Evolutionary conservation across 2,113 vertebrate genomes (phyloP).

Genomic region (Lampris megalopsis): DNA sequence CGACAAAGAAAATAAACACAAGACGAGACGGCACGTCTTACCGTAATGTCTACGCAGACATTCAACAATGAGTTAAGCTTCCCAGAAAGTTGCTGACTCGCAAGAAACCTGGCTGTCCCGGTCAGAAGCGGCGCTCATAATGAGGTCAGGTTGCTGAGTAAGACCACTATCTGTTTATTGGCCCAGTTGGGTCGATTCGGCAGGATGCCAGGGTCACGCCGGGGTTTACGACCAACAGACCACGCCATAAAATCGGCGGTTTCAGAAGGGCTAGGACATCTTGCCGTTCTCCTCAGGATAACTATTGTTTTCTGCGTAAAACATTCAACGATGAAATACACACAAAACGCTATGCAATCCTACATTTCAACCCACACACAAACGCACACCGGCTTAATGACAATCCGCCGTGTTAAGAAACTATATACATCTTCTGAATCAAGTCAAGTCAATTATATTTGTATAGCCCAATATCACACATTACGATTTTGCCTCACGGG

Average conservation of each 20-base stretch:
- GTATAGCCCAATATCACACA: no score
- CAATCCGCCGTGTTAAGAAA: no score
- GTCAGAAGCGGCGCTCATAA: constrained; percentile 31
- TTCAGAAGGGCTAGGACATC: neutral
- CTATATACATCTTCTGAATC: no score
- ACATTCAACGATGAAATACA: neutral
- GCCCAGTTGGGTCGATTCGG: constrained; percentile 17
- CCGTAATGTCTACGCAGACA: neutral
- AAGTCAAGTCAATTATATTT: no score
- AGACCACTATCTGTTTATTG: constrained; percentile 38
- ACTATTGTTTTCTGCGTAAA: no score
- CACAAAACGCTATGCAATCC: neutral
- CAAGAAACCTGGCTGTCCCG: constrained; percentile 10
- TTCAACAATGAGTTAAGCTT: neutral
- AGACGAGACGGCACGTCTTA: neutral
- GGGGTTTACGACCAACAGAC: constrained; percentile 50
- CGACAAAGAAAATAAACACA: constrained; percentile 5
- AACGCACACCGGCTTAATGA: neutral
- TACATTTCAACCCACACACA: neutral
- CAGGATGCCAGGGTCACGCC: constrained; percentile 32
- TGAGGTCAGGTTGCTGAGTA: constrained; percentile 38
- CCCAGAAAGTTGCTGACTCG: neutral
- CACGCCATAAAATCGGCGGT: constrained; percentile 37
- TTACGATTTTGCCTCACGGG: no score
- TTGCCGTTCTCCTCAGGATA: no score